Base-by-base conservation (phyloP, 1,140 invertebrate genomes). In the Sycophila sp. region DNA sequence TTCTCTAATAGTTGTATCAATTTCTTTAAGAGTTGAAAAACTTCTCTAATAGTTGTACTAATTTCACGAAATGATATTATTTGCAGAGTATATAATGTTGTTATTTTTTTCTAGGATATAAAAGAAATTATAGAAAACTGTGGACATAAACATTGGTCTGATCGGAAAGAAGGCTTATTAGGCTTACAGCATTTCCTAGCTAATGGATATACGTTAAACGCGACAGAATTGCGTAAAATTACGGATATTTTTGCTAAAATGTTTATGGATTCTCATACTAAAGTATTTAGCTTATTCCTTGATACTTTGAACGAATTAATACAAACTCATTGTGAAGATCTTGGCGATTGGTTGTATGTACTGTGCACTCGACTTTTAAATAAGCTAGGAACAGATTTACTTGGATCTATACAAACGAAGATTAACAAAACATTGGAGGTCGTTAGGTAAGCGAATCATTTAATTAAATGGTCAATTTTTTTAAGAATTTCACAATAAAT, bases 191-290 rank as follows among this genome's bases (percentile, higher is more conserved):
- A 90, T 75, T 93, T 94, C 77, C 87, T 96, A 17, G 89, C 90
- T 69, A 89, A 89, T 78, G 92, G 92, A 45, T 89, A 92, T 22
- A 88, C 87, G 17, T 86, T 97, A 6, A 89, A 88, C 10, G 86
- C 89, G 2, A 87, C 90, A 3, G 94, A 97, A 79, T 86, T 97
- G 36, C 91, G 91, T 49, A 90, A 92, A 74, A 89, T 96, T 7
- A 96, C 94, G 0, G 96, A 98, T 76, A 93, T 97, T 71, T 96
- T 98, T 79, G 94, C 94, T 47, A 94, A 96, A 87, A 96, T 98
- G 94, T 98, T 98, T 78, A 96, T 97, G 90, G 96, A 98, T 83
- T 94, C 95, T n/a, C 96, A 98, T 81, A 97, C 95, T 2, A 98
- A 98, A 87, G 94, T 98, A 53, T 96, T 98, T 84, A 94, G 94